Base-by-base conservation (phyloP, 2,113 vertebrate species). In the Balaeniceps rex region DNA sequence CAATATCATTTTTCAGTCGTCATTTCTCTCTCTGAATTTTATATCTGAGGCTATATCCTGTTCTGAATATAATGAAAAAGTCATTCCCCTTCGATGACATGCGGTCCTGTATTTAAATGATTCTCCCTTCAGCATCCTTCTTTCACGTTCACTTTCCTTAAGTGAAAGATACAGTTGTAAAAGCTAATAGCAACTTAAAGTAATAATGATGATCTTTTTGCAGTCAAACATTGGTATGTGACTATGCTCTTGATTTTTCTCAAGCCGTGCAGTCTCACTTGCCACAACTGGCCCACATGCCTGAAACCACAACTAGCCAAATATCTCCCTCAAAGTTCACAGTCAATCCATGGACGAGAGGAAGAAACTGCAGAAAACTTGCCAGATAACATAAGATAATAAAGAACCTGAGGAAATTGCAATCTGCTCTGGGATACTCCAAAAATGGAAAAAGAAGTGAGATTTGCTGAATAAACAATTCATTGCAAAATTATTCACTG, bases 401-500 rank as follows among this genome's bases (percentile, higher is more conserved):
- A 77, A 83, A 91, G 83, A 87, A 78, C 29, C 33, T 51, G 40
- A 71, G 79, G 68, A 90, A 87, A 85, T 51, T 47, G 71, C 60
- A 81, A 5, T 80, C 63, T 95, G 57, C 71, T 83, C 79, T 64
- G 49, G 66, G 64, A 82, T 87, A 60, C 36, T 82, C 68, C 22
- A 91, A 38, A 91, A 94, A 58, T 19, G 70, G 40, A 77, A 95
- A 83, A 93, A 83, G 14, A 64, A 87, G 34, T 6, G 18, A 83
- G 47, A 79, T 94, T 72, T 86, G 64, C 74, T 94, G 89, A 92
- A 93, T 76, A 94, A 94, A 87, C 46, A 63, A 42, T 61, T 93
- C 7, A 74, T 60, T 84, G 77, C 47, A 74, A 94, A 96, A 78
- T 64, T 86, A 64, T 90, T 93, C 55, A 66, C 55, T 74, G 83